Conservation (phyloP, 2,113 vertebrate species). For the Muntiacus reevesi region DNA sequence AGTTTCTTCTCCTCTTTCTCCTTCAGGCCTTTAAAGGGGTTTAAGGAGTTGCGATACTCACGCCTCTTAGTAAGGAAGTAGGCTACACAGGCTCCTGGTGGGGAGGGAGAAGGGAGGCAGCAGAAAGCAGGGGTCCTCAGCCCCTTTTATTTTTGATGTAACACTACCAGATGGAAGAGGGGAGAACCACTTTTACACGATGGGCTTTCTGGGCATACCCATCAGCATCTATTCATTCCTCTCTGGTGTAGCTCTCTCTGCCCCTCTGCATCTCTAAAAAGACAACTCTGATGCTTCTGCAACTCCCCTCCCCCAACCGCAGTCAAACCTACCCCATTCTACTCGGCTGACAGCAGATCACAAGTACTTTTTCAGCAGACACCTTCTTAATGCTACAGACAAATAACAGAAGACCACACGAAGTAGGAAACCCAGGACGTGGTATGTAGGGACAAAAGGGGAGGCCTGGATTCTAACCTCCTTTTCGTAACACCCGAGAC, state of each 20-base stretch:
- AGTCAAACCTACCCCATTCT: background rate
- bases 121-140: background rate
- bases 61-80: constrained; percentile 83
- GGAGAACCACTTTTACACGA: background rate
- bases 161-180: background rate
- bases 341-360: background rate
- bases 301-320: background rate
- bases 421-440: background rate
- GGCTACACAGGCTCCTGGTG: constrained; percentile 80
- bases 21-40: constrained; percentile 81
- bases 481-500: background rate
- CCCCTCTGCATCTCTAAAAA: background rate
- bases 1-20: constrained; percentile 83
- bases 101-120: background rate
- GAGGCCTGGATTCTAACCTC: background rate
- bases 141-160: background rate
- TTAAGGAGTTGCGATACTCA: constrained; percentile 81
- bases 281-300: background rate
- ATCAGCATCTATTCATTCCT: background rate
- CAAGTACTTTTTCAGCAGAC: background rate
- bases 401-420: background rate
- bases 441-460: background rate
- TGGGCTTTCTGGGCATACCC: background rate
- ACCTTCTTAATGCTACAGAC: background rate
- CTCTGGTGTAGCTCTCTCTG: background rate